A percentile compares a stretch with the other conserved stretches of the same genome.
These are phyloP conservation scores for Danionella dracula DNA, from an alignment of 2,797 vertebrate species.

Conservation along the genomic window DNA sequence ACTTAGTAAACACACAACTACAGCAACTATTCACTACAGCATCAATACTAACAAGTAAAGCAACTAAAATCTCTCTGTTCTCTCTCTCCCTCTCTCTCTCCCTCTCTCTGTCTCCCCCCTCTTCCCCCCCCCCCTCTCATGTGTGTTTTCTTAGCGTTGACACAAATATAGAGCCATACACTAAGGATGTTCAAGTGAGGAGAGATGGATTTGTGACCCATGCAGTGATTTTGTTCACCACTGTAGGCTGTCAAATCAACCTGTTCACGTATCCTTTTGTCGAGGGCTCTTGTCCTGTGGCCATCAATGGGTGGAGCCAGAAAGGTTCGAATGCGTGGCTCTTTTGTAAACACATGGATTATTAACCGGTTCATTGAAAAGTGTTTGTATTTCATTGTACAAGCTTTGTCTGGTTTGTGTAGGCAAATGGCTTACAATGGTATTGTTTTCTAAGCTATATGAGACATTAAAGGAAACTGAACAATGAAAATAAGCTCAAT, in stretches of 20 bases:
- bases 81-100: not conserved
- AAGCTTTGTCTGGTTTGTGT: too few relatives aligned
- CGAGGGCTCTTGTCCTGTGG: constrained; percentile 58
- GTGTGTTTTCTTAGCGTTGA: constrained; percentile 46
- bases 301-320: constrained; percentile 53
- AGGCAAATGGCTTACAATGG: too few relatives aligned
- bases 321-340: constrained; percentile 44
- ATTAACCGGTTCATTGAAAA: too few relatives aligned
- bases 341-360: too few relatives aligned
- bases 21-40: too few relatives aligned
- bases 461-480: too few relatives aligned
- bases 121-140: not conserved
- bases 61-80: not conserved
- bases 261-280: constrained; percentile 68
- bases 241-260: constrained; percentile 64
- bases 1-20: too few relatives aligned
- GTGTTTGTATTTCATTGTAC: too few relatives aligned
- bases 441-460: too few relatives aligned
- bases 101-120: not conserved
- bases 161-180: constrained; percentile 35
- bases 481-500: too few relatives aligned
- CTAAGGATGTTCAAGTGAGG: constrained; percentile 52
- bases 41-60: too few relatives aligned
- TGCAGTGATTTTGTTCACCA: constrained; percentile 45
- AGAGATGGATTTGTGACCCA: constrained; percentile 57